Conservation (phyloP, 2,888 invertebrate genomes). For the Calliscelio sp. region DNA sequence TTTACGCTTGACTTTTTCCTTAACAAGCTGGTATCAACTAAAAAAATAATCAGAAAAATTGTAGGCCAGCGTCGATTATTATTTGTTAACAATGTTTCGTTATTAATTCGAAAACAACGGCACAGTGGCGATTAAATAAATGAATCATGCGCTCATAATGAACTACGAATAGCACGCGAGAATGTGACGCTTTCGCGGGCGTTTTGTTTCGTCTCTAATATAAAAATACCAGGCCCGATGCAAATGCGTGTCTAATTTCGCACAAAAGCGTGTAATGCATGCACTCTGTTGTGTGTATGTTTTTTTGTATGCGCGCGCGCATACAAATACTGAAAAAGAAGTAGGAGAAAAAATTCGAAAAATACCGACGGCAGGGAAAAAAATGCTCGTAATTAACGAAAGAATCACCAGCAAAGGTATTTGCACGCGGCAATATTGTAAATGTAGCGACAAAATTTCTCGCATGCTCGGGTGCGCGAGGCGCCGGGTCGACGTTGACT, state of each 20-base stretch:
- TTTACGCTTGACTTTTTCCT: neutral
- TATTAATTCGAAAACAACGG: neutral
- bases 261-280: slow-evolving; percentile 66
- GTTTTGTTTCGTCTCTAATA: slow-evolving; percentile 52
- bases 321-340: too few relatives aligned
- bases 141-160: too few relatives aligned
- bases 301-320: too few relatives aligned
- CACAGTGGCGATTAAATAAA: too few relatives aligned
- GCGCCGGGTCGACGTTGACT: slow-evolving; percentile 72
- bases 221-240: slow-evolving; percentile 69
- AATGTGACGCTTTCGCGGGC: too few relatives aligned
- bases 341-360: slow-evolving; percentile 62
- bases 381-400: slow-evolving; percentile 72
- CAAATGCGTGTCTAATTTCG: slow-evolving; percentile 70
- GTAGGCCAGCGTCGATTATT: too few relatives aligned
- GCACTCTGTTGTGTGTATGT: slow-evolving; percentile 36
- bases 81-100: too few relatives aligned
- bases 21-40: too few relatives aligned
- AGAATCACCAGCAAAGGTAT: slow-evolving; percentile 70
- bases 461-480: slow-evolving; percentile 71
- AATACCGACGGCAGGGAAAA: slow-evolving; percentile 56
- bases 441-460: slow-evolving; percentile 73
- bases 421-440: slow-evolving; percentile 70
- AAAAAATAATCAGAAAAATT: too few relatives aligned
- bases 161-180: too few relatives aligned